These are phyloP conservation scores for Laupala kohalensis DNA, from an alignment of 1,140 invertebrate species.

Conservation along the genomic window DNA sequence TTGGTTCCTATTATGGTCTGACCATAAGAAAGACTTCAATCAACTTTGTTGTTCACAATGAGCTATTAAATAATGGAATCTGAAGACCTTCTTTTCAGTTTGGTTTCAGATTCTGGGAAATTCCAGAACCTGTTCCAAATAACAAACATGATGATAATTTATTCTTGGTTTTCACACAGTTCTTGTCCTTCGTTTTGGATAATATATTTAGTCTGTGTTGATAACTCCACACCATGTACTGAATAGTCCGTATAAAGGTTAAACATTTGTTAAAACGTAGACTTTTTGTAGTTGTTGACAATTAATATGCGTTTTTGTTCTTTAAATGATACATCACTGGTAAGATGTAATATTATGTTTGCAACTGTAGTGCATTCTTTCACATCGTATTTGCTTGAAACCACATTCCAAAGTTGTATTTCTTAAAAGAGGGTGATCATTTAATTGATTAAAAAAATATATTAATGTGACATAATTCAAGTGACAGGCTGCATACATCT, in stretches of 20 bases:
- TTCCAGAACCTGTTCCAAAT: too few relatives aligned
- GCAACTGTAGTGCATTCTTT: slow-evolving; percentile 1
- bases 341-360: neutral
- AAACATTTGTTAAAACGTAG: neutral
- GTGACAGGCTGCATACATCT: neutral
- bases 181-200: too few relatives aligned
- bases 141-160: too few relatives aligned
- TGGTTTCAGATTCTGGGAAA: too few relatives aligned
- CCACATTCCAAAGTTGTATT: slow-evolving; percentile 4
- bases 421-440: neutral
- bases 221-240: neutral
- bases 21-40: too few relatives aligned
- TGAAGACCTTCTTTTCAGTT: too few relatives aligned
- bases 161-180: too few relatives aligned
- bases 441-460: neutral
- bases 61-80: too few relatives aligned
- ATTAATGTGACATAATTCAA: neutral
- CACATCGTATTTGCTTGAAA: neutral
- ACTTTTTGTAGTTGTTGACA: neutral
- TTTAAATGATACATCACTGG: neutral
- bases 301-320: neutral
- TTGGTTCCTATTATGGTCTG: too few relatives aligned
- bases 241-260: neutral
- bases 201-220: too few relatives aligned
- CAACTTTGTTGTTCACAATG: too few relatives aligned